Base-by-base conservation (phyloP, 2,888 invertebrate species). In the Diadegma fenestrale region DNA sequence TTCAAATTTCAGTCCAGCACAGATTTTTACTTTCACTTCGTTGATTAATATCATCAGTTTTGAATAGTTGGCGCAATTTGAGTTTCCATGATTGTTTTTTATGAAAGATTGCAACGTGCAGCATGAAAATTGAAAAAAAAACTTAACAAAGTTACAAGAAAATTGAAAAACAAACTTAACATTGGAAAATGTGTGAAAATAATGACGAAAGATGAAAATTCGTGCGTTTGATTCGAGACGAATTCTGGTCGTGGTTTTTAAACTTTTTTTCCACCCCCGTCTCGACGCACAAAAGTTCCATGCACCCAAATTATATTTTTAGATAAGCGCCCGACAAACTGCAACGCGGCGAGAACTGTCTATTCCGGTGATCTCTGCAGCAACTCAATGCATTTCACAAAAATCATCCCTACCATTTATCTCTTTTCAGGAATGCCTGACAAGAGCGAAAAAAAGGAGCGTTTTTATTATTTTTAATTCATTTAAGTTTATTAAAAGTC, bases 231-330 rank as follows among this genome's bases (percentile, higher is more conserved):
- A 14, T 26, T 26, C 58, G 41, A 61, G 66, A 78, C 30, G 37
- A 61, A 8, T 14, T 41, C 75, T 43, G 64, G 72, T 48, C 22
- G 58, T 51, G 54, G 69, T 84, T 75, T 84, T 75, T 43, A 30
- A 79, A 43, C 63, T 37, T 69, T 80, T 75, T 71, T 17, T 26
- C 45, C 58, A n/a, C 48, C 43, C 43, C 43, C 41, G 26, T 61
- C 33, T 45, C 61, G 41, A 41, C 43, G 4, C 43, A 61, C n/a
- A 14, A 58, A 61, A 68, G 63, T 45, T 64, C 33, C 64, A 63
- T 76, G 76, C 76, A 76, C 48, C 19, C 45, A 37, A 33, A 63
- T 45, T 76, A 76, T 64, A 76, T 64, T 76, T 76, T 63, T 77
- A 41, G 73, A 75, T 30, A 45, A 75, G 30, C 73, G 43, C 73